A percentile compares a stretch with the other conserved stretches of the same genome.
Conservation (phyloP, 2,797 vertebrate genomes). For the Melopsittacus undulatus region DNA sequence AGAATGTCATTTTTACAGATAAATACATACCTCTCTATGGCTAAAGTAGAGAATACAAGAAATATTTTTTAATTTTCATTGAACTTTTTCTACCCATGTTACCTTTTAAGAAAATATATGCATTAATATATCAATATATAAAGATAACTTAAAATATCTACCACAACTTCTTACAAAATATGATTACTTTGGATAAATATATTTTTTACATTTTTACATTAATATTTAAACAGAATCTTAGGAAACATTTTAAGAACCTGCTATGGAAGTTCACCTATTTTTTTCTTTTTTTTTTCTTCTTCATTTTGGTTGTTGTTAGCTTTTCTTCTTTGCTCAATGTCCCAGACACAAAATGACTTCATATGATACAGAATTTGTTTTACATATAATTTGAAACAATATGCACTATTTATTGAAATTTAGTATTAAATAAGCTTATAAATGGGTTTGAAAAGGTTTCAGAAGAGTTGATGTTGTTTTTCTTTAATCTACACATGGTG, state of each 20-base stretch:
- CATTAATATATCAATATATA: neutral
- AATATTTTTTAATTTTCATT: neutral
- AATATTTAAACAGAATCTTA: neutral
- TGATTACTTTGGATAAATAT: neutral
- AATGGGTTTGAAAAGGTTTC: neutral
- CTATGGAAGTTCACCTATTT: neutral
- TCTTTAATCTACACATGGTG: conserved; percentile 11
- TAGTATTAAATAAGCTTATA: conserved; percentile 1
- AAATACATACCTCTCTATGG: neutral
- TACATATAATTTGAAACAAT: neutral
- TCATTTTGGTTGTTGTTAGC: fast-evolving
- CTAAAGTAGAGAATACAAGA: neutral
- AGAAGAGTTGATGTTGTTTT: conserved; percentile 8
- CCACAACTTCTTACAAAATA: neutral
- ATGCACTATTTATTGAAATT: neutral
- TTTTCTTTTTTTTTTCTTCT: neutral
- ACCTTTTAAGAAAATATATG: neutral
- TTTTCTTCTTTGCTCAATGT: neutral
- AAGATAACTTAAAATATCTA: neutral
- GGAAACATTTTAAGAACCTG: neutral
- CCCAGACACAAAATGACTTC: neutral
- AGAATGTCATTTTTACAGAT: neutral
- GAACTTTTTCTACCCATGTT: fast-evolving
- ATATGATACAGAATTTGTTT: neutral
- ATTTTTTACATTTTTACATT: neutral